Evolutionary conservation across 1,140 invertebrate genomes (phyloP).

Genomic region (Pomacea maculata): DNA sequence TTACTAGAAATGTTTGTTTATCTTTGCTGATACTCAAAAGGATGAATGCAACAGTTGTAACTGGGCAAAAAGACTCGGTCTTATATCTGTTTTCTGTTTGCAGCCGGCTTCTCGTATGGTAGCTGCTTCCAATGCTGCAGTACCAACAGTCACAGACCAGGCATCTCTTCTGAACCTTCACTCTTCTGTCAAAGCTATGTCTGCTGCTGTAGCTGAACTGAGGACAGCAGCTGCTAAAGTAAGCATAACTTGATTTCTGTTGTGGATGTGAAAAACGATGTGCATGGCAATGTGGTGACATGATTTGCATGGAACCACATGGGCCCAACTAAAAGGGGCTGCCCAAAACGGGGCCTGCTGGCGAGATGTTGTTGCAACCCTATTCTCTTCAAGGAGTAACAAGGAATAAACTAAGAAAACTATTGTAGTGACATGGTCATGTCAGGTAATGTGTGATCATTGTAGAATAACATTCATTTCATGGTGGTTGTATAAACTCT

Average conservation of each 20-base stretch:
- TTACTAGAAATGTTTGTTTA: too few relatives aligned
- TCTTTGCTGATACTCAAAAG: too few relatives aligned
- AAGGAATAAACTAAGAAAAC: background rate
- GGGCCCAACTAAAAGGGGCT: too few relatives aligned
- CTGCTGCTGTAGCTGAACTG: constrained; percentile 80
- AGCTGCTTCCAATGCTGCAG: constrained; percentile 77
- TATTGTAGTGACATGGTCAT: background rate
- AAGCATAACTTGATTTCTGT: background rate
- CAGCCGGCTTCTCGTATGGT: constrained; percentile 77
- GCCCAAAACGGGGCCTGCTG: too few relatives aligned
- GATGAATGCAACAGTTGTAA: too few relatives aligned
- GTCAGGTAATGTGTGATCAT: background rate
- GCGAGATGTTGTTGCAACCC: too few relatives aligned
- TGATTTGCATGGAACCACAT: too few relatives aligned
- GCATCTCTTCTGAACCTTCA: constrained; percentile 78
- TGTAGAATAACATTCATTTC: background rate
- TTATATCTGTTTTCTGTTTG: constrained; percentile 21
- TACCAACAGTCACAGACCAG: constrained; percentile 87
- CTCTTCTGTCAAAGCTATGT: constrained; percentile 79
- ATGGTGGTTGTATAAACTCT: background rate
- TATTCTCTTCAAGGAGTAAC: too few relatives aligned
- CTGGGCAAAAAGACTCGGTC: too few relatives aligned
- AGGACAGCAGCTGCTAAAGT: constrained; percentile 79
- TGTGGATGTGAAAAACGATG: too few relatives aligned
- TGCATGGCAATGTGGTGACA: background rate